Evolutionary conservation across 2,797 vertebrate genomes (phyloP).

Genomic region (Limosa lapponica): DNA sequence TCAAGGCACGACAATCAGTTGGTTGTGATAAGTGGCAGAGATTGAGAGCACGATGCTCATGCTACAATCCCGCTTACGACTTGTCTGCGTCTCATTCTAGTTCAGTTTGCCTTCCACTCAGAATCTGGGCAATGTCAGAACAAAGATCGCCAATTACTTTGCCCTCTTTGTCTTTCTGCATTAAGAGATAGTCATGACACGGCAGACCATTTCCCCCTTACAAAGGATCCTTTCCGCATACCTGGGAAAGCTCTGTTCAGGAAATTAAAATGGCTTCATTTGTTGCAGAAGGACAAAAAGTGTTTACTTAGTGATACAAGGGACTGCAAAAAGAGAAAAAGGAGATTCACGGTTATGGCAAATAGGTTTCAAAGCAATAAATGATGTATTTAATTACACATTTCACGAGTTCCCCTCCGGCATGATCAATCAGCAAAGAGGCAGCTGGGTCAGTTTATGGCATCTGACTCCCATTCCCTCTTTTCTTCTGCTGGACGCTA

Average conservation of each 20-base stretch:
- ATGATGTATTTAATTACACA: slow-evolving; percentile 27
- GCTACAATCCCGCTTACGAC: background rate
- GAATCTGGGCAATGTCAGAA: background rate
- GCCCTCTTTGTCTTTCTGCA: background rate
- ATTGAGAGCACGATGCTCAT: background rate
- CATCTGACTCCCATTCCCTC: background rate
- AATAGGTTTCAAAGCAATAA: background rate
- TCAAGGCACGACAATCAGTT: accelerated
- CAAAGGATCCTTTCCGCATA: background rate
- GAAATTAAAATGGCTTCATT: background rate
- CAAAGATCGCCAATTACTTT: background rate
- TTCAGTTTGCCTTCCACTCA: background rate
- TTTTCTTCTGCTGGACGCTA: background rate
- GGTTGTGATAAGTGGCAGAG: background rate
- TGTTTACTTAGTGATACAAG: background rate
- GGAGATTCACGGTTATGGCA: background rate
- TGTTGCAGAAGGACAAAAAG: background rate
- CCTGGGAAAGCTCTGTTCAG: background rate
- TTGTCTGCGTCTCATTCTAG: background rate
- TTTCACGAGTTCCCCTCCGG: background rate
- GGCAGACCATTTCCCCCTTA: background rate
- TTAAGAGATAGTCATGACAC: background rate
- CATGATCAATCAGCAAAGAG: background rate
- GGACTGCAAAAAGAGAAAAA: background rate
- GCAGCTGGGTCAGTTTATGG: slow-evolving; percentile 16